These are phyloP conservation scores for Thamnophis sirtalis DNA, from an alignment of 2,113 vertebrate species.

Conservation along the genomic window DNA sequence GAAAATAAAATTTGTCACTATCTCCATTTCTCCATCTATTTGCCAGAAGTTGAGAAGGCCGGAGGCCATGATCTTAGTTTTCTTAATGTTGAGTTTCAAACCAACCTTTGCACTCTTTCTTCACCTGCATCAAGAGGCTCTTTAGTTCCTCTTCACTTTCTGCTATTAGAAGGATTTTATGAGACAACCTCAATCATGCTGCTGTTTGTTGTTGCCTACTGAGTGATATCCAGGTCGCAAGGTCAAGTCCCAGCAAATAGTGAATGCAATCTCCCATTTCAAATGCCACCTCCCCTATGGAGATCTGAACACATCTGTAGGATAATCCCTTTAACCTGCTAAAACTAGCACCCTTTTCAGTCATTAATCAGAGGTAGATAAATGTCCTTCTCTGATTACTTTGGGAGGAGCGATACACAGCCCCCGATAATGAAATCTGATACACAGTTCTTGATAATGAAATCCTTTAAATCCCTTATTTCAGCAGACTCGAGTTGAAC, in stretches of 20 bases:
- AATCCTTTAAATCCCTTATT: slow-evolving; percentile 55
- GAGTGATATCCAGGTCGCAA: slow-evolving; percentile 1
- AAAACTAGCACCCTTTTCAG: slow-evolving; percentile 28
- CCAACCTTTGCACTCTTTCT: too few species aligned
- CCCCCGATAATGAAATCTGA: slow-evolving; percentile 47
- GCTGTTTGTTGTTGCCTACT: background rate
- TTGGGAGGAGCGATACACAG: slow-evolving; percentile 41
- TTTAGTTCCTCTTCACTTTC: too few species aligned
- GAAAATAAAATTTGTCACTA: too few species aligned
- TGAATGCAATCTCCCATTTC: slow-evolving; percentile 10
- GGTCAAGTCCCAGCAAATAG: slow-evolving; percentile 27
- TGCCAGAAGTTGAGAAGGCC: too few species aligned
- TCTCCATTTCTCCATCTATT: too few species aligned
- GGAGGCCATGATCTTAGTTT: too few species aligned
- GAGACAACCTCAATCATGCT: background rate
- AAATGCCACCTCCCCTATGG: slow-evolving; percentile 9
- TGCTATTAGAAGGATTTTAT: background rate
- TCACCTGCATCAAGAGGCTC: too few species aligned
- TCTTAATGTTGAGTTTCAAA: too few species aligned
- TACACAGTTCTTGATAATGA: slow-evolving; percentile 36
- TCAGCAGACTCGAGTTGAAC: slow-evolving; percentile 35
- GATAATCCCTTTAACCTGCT: slow-evolving; percentile 28
- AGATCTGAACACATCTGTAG: background rate
- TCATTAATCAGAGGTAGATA: slow-evolving; percentile 53
- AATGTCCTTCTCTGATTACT: slow-evolving; percentile 52